Base-by-base conservation (phyloP, 2,888 invertebrate species). In the Amblyteles armatorius region DNA sequence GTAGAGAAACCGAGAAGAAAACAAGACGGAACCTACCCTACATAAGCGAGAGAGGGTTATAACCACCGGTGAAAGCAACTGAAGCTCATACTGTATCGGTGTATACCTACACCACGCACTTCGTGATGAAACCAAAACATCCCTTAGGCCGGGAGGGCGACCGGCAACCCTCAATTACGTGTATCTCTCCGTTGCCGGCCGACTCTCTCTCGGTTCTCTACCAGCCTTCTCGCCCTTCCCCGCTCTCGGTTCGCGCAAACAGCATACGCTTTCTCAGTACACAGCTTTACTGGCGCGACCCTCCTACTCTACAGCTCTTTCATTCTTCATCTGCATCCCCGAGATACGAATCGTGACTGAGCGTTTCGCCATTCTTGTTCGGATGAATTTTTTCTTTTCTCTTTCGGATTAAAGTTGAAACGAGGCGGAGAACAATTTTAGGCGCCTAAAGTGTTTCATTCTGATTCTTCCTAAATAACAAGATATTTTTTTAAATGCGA, bases 71-170 rank as follows among this genome's bases (percentile, higher is more conserved):
- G 11, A 29, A 63, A 63, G 16, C 16, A 5, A 33, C 16, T 29
- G 16, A 63, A 63, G 33, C 9, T 48, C 26, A 33, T 40, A 29
- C n/a, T 63, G 26, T 65, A 67, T 36, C 22, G 1, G 19, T 52
- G 40, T 72, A 67, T 57, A 80, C 29, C 65, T 77, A 57, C 71
- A 69, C 60, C 44, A 29, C 71, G 76, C 77, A 81, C 84, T 84
- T 87, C 86, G 89, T 93, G 92, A 93, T 93, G 91, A 92, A 92
- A 93, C 91, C 91, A 92, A 93, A 93, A 93, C 91, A 93, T 91
- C 92, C 93, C 92, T 89, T 88, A 89, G 91, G 91, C 90, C 87
- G 86, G 78, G 77, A 85, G 85, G 80, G 84, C 88, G 88, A 89
- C 87, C 89, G 88, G 89, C 85, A 90, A 90, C 91, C 90, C 90